Base-by-base conservation (phyloP, 2,113 vertebrate species). In the Muscicapa adusta region DNA sequence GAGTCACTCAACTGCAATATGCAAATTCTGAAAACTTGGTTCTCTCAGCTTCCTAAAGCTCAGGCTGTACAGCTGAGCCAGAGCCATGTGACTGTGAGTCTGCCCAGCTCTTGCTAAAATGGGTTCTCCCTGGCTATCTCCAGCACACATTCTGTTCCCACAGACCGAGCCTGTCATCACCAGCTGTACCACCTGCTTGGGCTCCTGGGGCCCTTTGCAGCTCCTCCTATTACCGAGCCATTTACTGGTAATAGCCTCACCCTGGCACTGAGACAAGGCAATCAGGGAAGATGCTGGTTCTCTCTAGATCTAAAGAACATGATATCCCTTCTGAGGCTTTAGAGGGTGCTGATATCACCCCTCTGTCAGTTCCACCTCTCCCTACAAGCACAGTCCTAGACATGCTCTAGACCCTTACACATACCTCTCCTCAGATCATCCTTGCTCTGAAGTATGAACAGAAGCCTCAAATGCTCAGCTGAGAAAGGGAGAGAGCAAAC, bases 121-220 rank as follows among this genome's bases (percentile, higher is more conserved):
- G 85, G 70, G 92, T 43, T 90, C 60, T 94, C 67, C 54, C 75
- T 83, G 91, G 88, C 94, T 94, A 43, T 79, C 93, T 88, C 28
- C 78, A 88, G 93, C 92, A 95, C 92, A 96, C 91, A 94, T 51
- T 47, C 58, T 93, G 95, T 93, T 93, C 96, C 72, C 53, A 65
- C 66, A 95, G 82, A 24, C 82, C 13, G 20, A 42, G 81, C 58
- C 81, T 95, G 92, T 93, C 94, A 93, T 85, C 88, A 89, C 74
- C 88, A 89, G 94, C 95, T 94, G 66, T 12, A 70, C 82, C 94
- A 94, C 92, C 95, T 96, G 95, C 95, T 19, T 50, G 66, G 75
- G 70, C 78, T 91, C 42, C 50, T 22, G 50, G 40, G 50, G 92
- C 67, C 40, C 78, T 93, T 68, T 93, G 66, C 90, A 91, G 40